phyloP scores from a whole-genome alignment of 2,888 invertebrate genomes.

The Dynastes grantii region DNA sequence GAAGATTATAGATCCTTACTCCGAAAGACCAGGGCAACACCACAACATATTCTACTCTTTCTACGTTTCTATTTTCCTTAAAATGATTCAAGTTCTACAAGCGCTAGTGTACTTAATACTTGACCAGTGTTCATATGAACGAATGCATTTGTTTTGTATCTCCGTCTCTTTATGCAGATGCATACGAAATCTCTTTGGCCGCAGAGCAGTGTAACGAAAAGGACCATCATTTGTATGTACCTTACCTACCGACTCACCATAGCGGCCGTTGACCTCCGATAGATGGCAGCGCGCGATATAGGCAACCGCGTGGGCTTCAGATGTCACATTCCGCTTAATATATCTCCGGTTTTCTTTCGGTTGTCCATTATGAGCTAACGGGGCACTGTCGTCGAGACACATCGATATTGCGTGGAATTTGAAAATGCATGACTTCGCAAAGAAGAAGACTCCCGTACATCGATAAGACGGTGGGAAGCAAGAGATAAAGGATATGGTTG shows the following conservation, averaged over 20 bases:
- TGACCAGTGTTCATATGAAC: too few relatives aligned
- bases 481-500: too few relatives aligned
- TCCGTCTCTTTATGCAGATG: slow-evolving; percentile 3
- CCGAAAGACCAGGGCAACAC: too few relatives aligned
- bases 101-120: too few relatives aligned
- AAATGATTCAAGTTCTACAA: too few relatives aligned
- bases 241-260: slow-evolving; percentile 5
- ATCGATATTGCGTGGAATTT: slow-evolving; percentile 54
- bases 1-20: too few relatives aligned
- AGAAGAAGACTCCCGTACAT: too few relatives aligned
- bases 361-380: slow-evolving; percentile 53
- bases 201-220: neutral
- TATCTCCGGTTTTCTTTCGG: slow-evolving; percentile 58
- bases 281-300: slow-evolving; percentile 52
- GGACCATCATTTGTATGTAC: slow-evolving; percentile 48
- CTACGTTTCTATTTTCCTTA: too few relatives aligned
- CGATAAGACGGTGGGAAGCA: too few relatives aligned
- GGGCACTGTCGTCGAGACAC: slow-evolving; percentile 50
- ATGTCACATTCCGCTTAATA: slow-evolving; percentile 63
- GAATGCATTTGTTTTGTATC: slow-evolving; percentile 1
- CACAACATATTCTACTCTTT: too few relatives aligned
- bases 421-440: slow-evolving; percentile 57
- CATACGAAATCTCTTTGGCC: slow-evolving; percentile 21
- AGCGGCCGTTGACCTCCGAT: slow-evolving; percentile 55
- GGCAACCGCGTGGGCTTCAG: slow-evolving; percentile 53